Conservation (phyloP, 2,888 invertebrate species). For the Dryadula phaetusa region DNA sequence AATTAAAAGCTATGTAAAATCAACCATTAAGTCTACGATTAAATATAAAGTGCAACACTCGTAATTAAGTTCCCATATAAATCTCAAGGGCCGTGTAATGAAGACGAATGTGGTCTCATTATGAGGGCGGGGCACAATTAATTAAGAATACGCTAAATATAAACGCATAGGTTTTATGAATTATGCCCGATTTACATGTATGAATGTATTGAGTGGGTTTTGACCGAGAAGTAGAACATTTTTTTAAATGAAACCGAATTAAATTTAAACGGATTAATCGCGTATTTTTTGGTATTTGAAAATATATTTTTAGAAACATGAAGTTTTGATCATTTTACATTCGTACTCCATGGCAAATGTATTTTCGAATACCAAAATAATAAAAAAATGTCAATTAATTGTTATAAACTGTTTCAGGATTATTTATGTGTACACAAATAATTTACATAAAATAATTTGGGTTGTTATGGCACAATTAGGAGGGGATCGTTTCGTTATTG, state of each 20-base stretch:
- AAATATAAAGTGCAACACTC: conserved; percentile 9
- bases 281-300: no score
- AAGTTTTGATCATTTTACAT: no score
- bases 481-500: background rate
- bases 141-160: conserved; percentile 23
- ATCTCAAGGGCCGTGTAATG: conserved; percentile 29
- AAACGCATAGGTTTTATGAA: conserved; percentile 7
- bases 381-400: background rate
- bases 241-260: no score
- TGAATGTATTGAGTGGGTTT: no score
- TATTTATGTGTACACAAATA: background rate
- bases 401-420: background rate
- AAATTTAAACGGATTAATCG: no score
- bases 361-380: background rate
- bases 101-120: conserved; percentile 32
- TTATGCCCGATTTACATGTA: background rate
- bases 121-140: conserved; percentile 3
- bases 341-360: no score
- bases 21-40: conserved; percentile 11
- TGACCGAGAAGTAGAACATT: no score
- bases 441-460: conserved; percentile 2
- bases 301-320: no score
- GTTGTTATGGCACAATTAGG: background rate
- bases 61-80: conserved; percentile 26
- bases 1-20: background rate